Percentiles rank a stretch among this genome's conserved stretches.
These are phyloP conservation scores for Mus minutoides DNA, from an alignment of 2,797 vertebrate species.

Conservation along the genomic window DNA sequence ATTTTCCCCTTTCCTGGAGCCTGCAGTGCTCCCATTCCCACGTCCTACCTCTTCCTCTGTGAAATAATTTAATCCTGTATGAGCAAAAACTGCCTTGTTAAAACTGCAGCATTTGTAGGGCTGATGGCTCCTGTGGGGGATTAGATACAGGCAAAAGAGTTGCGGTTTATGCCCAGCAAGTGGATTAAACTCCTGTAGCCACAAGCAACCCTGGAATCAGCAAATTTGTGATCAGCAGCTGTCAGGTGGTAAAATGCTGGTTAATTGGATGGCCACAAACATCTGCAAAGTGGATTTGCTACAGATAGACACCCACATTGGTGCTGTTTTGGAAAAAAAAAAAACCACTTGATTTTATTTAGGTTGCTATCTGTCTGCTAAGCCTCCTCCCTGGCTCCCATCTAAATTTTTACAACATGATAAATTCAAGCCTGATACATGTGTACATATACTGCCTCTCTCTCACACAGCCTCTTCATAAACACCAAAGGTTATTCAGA, in stretches of 20 bases:
- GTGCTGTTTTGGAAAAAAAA: constrained; percentile 17
- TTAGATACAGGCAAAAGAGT: constrained; percentile 20
- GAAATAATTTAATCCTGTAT: constrained; percentile 71
- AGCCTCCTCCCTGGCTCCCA: not conserved
- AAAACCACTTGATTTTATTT: not conserved
- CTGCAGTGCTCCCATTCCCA: not conserved
- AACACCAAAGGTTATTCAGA: not conserved
- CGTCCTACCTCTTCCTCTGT: constrained; percentile 51
- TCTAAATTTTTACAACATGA: constrained; percentile 27
- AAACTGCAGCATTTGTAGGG: not conserved
- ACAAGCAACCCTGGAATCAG: constrained; percentile 53
- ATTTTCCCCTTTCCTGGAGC: constrained; percentile 32
- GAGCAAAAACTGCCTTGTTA: constrained; percentile 66
- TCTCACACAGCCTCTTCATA: not conserved
- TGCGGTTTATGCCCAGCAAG: not conserved
- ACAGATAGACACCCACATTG: not conserved
- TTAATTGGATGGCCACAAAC: constrained; percentile 39
- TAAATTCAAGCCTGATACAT: not conserved
- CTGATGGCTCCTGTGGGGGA: constrained; percentile 49
- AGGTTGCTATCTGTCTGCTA: not conserved
- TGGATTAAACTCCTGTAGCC: constrained; percentile 64
- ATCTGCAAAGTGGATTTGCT: constrained; percentile 61
- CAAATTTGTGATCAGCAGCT: constrained; percentile 61
- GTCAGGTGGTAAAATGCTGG: constrained; percentile 55
- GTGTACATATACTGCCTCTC: not conserved